Conservation (phyloP, 2,797 vertebrate species). For the Melanotaenia nigrans region DNA sequence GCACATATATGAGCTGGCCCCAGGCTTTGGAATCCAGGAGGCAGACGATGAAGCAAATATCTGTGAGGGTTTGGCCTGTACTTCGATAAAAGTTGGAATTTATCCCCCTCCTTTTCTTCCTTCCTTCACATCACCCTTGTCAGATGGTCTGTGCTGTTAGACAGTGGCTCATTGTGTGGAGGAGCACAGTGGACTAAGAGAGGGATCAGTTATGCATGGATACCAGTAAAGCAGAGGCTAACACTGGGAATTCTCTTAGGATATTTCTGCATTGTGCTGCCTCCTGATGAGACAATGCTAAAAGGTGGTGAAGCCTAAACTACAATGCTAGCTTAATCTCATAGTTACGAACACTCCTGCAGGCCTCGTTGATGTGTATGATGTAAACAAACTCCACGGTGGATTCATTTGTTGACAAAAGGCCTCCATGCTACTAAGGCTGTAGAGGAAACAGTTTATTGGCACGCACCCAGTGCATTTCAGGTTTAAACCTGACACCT, state of each 20-base stretch:
- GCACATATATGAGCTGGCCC: neutral
- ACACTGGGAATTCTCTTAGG: slow-evolving; percentile 63
- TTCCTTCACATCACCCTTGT: slow-evolving; percentile 52
- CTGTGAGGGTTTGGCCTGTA: slow-evolving; percentile 41
- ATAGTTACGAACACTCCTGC: slow-evolving; percentile 31
- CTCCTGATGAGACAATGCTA: slow-evolving; percentile 37
- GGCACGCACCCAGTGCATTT: slow-evolving; percentile 17
- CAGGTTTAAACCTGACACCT: slow-evolving; percentile 51
- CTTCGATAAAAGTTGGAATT: slow-evolving; percentile 76
- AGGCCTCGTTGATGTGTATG: slow-evolving; percentile 23
- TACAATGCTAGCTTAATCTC: slow-evolving; percentile 21
- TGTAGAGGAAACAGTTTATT: slow-evolving; percentile 15
- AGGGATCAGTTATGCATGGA: slow-evolving; percentile 35
- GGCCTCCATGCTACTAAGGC: neutral
- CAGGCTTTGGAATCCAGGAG: slow-evolving; percentile 53
- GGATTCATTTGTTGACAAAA: slow-evolving; percentile 30
- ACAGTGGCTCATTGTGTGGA: slow-evolving; percentile 76
- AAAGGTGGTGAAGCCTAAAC: slow-evolving; percentile 51
- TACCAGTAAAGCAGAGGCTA: slow-evolving; percentile 43
- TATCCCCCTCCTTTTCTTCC: slow-evolving; percentile 10
- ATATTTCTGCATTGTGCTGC: slow-evolving; percentile 46
- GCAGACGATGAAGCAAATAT: slow-evolving; percentile 42
- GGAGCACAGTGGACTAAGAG: slow-evolving; percentile 44
- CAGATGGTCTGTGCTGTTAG: slow-evolving; percentile 42
- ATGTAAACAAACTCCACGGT: slow-evolving; percentile 49